Percentiles rank a stretch among this genome's conserved stretches.
Conservation (phyloP, 2,797 vertebrate species). For the Coreius guichenoti region DNA sequence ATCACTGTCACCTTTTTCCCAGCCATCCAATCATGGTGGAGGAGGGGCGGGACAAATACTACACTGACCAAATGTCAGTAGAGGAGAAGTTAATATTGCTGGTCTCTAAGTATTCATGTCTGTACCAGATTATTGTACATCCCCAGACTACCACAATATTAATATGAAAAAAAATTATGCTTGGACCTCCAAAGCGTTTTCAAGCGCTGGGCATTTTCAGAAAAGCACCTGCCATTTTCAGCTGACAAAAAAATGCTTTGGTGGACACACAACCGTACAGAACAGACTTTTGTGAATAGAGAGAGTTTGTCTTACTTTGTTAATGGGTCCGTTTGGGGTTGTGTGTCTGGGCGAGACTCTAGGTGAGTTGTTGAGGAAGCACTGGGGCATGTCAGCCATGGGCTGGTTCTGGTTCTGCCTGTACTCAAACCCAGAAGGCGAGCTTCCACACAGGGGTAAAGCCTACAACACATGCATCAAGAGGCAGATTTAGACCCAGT, state of each 20-base stretch:
- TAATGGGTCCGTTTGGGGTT: slow-evolving; percentile 76
- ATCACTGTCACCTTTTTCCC: not conserved
- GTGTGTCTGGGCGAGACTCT: slow-evolving; percentile 69
- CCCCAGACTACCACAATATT: not conserved
- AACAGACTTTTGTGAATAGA: not conserved
- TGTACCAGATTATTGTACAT: not conserved
- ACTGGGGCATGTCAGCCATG: slow-evolving; percentile 73
- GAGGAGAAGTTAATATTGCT: not conserved
- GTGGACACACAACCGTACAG: not conserved
- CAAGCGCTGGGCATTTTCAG: not conserved
- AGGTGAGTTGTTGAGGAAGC: slow-evolving; percentile 79
- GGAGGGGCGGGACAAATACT: not conserved
- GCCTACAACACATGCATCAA: slow-evolving; percentile 73
- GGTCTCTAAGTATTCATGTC: not conserved
- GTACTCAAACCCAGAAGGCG: slow-evolving; percentile 66
- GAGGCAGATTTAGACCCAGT: not conserved
- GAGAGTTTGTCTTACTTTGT: slow-evolving; percentile 74
- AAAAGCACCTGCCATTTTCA: not conserved
- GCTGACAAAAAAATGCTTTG: not conserved
- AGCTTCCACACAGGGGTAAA: slow-evolving; percentile 71
- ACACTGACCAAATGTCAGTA: not conserved
- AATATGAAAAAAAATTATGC: not conserved
- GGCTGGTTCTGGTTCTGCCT: slow-evolving; percentile 67
- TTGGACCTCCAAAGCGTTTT: not conserved
- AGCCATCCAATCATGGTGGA: not conserved